Evolutionary conservation across 2,888 invertebrate genomes (phyloP).

Genomic region (Hoplodrina blanda): DNA sequence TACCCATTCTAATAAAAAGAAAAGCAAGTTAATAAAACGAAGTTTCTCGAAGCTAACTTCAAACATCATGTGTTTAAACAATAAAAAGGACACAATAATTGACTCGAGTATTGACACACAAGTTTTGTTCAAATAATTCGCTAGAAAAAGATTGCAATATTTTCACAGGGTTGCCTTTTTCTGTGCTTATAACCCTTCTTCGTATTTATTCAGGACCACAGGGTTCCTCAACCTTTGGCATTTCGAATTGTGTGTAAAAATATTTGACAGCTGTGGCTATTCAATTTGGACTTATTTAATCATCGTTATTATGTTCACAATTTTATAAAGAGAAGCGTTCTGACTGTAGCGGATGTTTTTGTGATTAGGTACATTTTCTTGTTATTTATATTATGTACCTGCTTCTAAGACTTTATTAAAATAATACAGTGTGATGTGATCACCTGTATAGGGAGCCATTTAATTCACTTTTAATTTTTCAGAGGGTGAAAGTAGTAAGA

Average conservation of each 20-base stretch:
- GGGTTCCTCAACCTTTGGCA: neutral
- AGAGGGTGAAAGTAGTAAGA: too few species aligned
- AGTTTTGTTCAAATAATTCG: slow-evolving; percentile 40
- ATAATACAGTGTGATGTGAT: too few species aligned
- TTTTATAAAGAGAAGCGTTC: too few species aligned
- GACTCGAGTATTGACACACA: slow-evolving; percentile 33
- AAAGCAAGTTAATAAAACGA: slow-evolving; percentile 11
- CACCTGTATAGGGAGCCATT: too few species aligned
- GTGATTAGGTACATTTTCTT: too few species aligned
- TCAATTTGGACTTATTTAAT: slow-evolving; percentile 12
- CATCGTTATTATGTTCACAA: neutral
- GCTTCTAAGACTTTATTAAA: too few species aligned
- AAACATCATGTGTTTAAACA: slow-evolving; percentile 30
- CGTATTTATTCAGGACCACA: slow-evolving; percentile 56
- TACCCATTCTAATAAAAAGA: neutral
- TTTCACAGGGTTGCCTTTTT: slow-evolving; percentile 49
- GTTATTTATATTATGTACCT: too few species aligned
- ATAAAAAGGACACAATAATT: slow-evolving; percentile 34
- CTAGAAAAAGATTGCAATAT: slow-evolving; percentile 49
- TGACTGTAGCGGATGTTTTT: too few species aligned
- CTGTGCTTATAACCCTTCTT: slow-evolving; percentile 40
- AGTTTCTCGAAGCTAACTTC: slow-evolving; percentile 2
- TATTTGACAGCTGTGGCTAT: slow-evolving; percentile 20
- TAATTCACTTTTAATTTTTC: too few species aligned
- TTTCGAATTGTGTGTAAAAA: slow-evolving; percentile 10